These are phyloP conservation scores for Polymixis lichenea DNA, from an alignment of 2,888 invertebrate species.

Conservation along the genomic window DNA sequence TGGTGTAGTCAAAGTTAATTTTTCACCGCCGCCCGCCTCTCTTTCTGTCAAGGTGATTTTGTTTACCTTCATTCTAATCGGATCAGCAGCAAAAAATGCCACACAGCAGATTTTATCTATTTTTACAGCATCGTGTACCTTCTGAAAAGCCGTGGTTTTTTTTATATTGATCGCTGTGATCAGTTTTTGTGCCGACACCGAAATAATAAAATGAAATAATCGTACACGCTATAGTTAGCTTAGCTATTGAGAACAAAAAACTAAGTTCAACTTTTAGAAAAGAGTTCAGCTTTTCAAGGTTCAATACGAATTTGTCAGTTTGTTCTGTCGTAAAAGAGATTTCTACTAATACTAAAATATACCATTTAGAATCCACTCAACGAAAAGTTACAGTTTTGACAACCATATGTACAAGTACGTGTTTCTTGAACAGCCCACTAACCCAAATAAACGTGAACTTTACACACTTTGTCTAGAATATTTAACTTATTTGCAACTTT, in stretches of 20 bases:
- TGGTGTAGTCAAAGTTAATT: constrained; percentile 39
- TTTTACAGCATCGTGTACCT: constrained; percentile 50
- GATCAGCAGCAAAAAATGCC: constrained; percentile 59
- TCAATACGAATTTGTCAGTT: constrained; percentile 16
- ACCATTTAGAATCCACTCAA: constrained; percentile 20
- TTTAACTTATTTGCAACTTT: constrained; percentile 64
- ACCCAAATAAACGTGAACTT: constrained; percentile 42
- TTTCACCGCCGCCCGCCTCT: constrained; percentile 41
- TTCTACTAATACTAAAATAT: constrained; percentile 18
- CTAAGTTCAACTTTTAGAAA: constrained; percentile 34
- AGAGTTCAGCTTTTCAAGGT: constrained; percentile 45
- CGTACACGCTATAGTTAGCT: constrained; percentile 25
- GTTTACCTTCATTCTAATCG: constrained; percentile 62
- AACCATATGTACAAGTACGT: constrained; percentile 6
- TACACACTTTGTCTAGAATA: constrained; percentile 59
- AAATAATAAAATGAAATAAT: constrained; percentile 41
- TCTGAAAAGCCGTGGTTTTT: constrained; percentile 36
- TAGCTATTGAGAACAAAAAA: constrained; percentile 33
- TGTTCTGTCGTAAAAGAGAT: constrained; percentile 8
- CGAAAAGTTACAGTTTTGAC: constrained; percentile 7
- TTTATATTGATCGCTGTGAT: constrained; percentile 12
- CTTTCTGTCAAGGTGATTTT: constrained; percentile 56
- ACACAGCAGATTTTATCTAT: constrained; percentile 57
- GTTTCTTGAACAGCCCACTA: constrained; percentile 40
- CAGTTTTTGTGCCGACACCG: constrained; percentile 40